These are phyloP conservation scores for Drosophila repletoides DNA, from an alignment of 1,140 invertebrate species.

Conservation along the genomic window DNA sequence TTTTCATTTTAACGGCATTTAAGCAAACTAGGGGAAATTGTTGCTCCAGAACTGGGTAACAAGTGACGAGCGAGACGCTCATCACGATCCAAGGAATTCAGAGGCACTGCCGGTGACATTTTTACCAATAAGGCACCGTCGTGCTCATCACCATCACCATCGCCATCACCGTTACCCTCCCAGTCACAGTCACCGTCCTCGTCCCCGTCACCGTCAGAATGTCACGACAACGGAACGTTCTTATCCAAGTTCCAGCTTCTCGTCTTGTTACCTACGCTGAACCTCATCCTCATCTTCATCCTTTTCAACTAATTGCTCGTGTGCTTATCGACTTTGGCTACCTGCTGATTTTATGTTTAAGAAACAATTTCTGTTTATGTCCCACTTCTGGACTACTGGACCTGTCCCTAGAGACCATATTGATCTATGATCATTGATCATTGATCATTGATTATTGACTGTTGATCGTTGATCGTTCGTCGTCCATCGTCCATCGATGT, in stretches of 20 bases:
- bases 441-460: constrained; percentile 31
- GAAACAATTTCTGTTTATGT: constrained; percentile 24
- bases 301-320: constrained; percentile 61
- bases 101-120: constrained; percentile 7
- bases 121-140: constrained; percentile 59
- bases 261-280: background rate
- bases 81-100: constrained; percentile 53
- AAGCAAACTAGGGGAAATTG: constrained; percentile 5
- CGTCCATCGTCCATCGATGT: too few relatives aligned
- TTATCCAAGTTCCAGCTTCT: constrained; percentile 9
- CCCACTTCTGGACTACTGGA: background rate
- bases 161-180: background rate
- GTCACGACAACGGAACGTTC: constrained; percentile 26
- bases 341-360: constrained; percentile 45
- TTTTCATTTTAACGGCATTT: constrained; percentile 56
- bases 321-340: constrained; percentile 41
- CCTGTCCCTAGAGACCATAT: constrained; percentile 27
- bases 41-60: constrained; percentile 35
- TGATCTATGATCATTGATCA: constrained; percentile 30
- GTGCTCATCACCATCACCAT: constrained; percentile 44
- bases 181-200: background rate
- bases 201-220: background rate
- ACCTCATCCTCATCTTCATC: too few relatives aligned
- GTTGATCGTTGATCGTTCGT: constrained; percentile 42
- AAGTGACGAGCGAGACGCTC: constrained; percentile 53